These are phyloP conservation scores for Drosophila anomalata DNA, from an alignment of 2,888 invertebrate species.

Conservation along the genomic window DNA sequence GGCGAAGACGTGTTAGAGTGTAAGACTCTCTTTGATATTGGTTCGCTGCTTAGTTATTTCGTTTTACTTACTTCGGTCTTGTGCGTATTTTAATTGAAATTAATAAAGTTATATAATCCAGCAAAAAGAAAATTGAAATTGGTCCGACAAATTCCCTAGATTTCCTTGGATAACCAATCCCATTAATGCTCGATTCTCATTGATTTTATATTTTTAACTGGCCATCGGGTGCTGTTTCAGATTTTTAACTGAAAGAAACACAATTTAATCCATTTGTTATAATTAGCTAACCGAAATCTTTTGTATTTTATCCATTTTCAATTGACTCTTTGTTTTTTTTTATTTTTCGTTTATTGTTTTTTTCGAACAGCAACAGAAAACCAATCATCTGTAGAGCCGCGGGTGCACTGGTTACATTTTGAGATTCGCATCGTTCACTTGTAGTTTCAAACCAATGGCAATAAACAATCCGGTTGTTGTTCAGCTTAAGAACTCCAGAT, in stretches of 20 bases:
- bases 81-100: conserved; percentile 60
- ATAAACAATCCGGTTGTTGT: conserved; percentile 30
- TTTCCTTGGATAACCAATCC: conserved; percentile 1
- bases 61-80: conserved; percentile 51
- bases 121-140: conserved; percentile 19
- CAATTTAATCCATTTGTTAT: conserved; percentile 17
- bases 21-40: conserved; percentile 31
- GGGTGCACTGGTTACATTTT: conserved; percentile 28
- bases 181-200: conserved; percentile 5
- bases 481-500: conserved; percentile 15
- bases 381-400: conserved; percentile 62
- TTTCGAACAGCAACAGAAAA: conserved; percentile 65
- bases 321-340: conserved; percentile 35
- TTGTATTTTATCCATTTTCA: conserved; percentile 30
- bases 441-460: conserved; percentile 30
- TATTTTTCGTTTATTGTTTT: conserved; percentile 26
- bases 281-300: conserved; percentile 24
- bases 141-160: conserved; percentile 18
- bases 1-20: conserved; percentile 13
- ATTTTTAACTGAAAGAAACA: not conserved
- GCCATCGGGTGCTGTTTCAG: conserved; percentile 26
- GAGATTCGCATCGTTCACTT: conserved; percentile 29
- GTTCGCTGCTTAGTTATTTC: conserved; percentile 50
- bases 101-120: conserved; percentile 69
- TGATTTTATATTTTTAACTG: conserved; percentile 1